Percentiles rank a stretch among this genome's conserved stretches.
Evolutionary conservation across 1,140 invertebrate genomes (phyloP).

Genomic region (Orussus abietinus): DNA sequence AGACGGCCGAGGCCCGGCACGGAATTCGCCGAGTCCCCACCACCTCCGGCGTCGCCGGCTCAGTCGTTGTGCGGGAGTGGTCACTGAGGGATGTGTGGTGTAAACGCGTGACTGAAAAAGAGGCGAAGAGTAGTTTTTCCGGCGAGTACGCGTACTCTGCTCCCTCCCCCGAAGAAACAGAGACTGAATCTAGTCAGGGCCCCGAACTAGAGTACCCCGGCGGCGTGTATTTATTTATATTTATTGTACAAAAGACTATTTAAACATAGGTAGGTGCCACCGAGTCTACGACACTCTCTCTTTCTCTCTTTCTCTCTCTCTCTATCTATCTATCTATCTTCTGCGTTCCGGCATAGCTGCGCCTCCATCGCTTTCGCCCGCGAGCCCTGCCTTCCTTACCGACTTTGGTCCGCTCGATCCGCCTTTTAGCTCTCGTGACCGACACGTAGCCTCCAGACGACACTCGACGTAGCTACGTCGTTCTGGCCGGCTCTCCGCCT

Average conservation of each 20-base stretch:
- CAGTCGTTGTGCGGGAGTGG: slow-evolving; percentile 54
- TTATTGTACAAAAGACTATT: slow-evolving; percentile 47
- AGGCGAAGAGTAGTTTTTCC: slow-evolving; percentile 29
- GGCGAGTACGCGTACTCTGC: slow-evolving; percentile 22
- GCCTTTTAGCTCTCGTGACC: too few relatives aligned
- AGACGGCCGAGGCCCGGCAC: slow-evolving; percentile 27
- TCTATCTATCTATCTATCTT: slow-evolving; percentile 4
- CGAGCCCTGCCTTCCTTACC: too few relatives aligned
- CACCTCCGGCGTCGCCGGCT: slow-evolving; percentile 43
- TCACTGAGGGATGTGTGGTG: slow-evolving; percentile 47
- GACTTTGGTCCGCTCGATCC: too few relatives aligned
- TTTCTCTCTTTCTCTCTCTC: slow-evolving; percentile 8
- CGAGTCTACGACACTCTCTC: slow-evolving; percentile 3
- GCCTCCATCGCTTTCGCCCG: background rate
- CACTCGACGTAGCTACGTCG: too few relatives aligned
- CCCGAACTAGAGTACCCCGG: slow-evolving; percentile 11
- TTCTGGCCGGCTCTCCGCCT: too few relatives aligned
- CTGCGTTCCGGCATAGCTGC: too few relatives aligned
- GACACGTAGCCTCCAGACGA: too few relatives aligned
- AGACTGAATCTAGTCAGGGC: slow-evolving; percentile 11
- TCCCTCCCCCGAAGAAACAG: slow-evolving; percentile 13
- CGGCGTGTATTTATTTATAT: slow-evolving; percentile 39
- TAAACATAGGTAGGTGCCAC: slow-evolving; percentile 37
- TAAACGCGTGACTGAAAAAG: slow-evolving; percentile 37
- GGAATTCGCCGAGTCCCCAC: slow-evolving; percentile 34